Evolutionary conservation across 2,113 vertebrate genomes (phyloP).

Genomic region (Oryzias woworae): DNA sequence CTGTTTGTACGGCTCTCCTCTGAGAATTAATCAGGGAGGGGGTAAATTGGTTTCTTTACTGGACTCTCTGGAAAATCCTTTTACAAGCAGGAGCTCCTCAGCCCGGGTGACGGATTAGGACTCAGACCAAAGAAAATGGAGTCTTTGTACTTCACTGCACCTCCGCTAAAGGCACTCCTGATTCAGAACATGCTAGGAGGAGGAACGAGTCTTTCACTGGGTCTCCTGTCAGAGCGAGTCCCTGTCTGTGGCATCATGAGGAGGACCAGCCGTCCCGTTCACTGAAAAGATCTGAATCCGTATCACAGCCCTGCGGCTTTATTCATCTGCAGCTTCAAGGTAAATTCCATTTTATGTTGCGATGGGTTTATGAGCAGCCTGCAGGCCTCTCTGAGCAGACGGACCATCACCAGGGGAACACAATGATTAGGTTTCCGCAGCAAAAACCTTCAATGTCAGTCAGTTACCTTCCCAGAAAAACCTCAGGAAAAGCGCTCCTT

Average conservation of each 20-base stretch:
- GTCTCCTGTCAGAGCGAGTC: background rate
- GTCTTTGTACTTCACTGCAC: no score
- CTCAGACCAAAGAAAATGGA: no score
- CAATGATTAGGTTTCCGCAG: conserved; percentile 30
- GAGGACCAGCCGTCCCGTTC: conserved; percentile 6
- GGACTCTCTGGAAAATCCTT: conserved; percentile 44
- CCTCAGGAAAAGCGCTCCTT: conserved; percentile 18
- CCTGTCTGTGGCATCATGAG: background rate
- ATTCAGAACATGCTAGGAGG: no score
- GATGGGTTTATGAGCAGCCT: conserved; percentile 40
- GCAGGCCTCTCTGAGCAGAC: conserved; percentile 20
- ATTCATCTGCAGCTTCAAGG: conserved; percentile 13
- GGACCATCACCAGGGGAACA: conserved; percentile 24
- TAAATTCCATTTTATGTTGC: conserved; percentile 37
- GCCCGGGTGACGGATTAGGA: no score
- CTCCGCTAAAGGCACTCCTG: no score
- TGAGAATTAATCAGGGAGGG: conserved; percentile 53
- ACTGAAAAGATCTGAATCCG: conserved; percentile 2
- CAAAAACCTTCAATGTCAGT: conserved; percentile 29
- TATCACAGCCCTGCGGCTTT: conserved; percentile 3
- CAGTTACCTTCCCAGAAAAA: conserved; percentile 38
- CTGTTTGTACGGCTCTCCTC: conserved; percentile 48
- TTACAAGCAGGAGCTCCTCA: conserved; percentile 1
- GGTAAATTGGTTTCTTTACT: conserved; percentile 62
- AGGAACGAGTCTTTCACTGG: no score